These are phyloP conservation scores for Aegotheles bennettii DNA, from an alignment of 2,113 vertebrate species.

Conservation along the genomic window DNA sequence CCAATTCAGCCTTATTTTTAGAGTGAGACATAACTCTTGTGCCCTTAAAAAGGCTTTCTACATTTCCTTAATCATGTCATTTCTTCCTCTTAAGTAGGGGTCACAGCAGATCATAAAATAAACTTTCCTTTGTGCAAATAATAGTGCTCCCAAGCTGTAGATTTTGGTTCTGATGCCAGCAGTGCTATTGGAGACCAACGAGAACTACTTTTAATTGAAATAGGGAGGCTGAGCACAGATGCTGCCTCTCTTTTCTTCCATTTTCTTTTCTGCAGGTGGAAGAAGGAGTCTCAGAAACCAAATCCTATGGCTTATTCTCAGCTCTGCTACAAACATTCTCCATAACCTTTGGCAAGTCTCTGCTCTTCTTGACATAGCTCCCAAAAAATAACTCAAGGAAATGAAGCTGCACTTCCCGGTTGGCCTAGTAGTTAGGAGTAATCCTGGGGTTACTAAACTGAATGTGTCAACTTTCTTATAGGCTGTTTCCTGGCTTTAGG, in stretches of 20 bases:
- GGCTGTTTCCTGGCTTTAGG: neutral
- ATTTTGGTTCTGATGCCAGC: neutral
- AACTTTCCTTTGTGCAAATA: neutral
- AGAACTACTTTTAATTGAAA: neutral
- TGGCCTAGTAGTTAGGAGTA: neutral
- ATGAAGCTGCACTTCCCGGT: neutral
- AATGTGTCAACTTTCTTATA: neutral
- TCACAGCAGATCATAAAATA: neutral
- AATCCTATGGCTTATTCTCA: neutral
- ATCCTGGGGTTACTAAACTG: neutral
- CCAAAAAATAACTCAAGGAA: neutral
- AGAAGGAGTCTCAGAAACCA: neutral
- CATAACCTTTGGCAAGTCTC: neutral
- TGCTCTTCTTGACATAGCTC: neutral
- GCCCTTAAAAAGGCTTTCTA: neutral
- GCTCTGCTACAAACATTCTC: neutral
- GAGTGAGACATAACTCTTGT: neutral
- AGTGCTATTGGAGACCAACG: neutral
- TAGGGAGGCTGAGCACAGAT: neutral
- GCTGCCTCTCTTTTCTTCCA: neutral
- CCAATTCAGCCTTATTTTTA: neutral
- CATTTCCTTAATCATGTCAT: neutral
- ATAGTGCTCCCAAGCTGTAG: neutral
- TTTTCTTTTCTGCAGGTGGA: conserved; percentile 14
- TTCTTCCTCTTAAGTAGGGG: conserved; percentile 5